Percentiles rank a stretch among this genome's conserved stretches.
Evolutionary conservation across 2,888 invertebrate species (phyloP).

Genomic region (Megamerina dolium): DNA sequence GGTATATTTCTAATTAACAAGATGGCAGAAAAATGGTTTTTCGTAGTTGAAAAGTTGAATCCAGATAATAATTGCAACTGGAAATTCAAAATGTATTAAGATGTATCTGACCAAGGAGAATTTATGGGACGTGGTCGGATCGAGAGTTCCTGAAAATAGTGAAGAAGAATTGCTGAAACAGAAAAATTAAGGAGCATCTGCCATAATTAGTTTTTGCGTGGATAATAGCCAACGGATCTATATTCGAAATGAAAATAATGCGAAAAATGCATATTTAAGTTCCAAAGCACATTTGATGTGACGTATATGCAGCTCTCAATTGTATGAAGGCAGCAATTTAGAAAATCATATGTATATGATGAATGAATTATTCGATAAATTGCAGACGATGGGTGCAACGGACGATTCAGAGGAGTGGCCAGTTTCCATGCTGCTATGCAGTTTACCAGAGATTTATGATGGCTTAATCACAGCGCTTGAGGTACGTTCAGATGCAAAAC

Average conservation of each 20-base stretch:
- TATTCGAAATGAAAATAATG: slow-evolving; percentile 4
- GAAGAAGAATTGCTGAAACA: too few relatives aligned
- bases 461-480: slow-evolving; percentile 4
- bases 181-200: slow-evolving; percentile 6
- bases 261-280: slow-evolving; percentile 7
- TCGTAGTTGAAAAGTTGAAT: too few relatives aligned
- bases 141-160: too few relatives aligned
- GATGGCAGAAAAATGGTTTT: too few relatives aligned
- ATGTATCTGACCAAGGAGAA: too few relatives aligned
- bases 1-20: too few relatives aligned
- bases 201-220: slow-evolving; percentile 6
- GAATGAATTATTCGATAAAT: too few relatives aligned
- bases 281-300: slow-evolving; percentile 5
- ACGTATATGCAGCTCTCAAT: slow-evolving; percentile 5
- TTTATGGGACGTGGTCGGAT: too few relatives aligned
- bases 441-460: slow-evolving; percentile 1
- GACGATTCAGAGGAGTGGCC: slow-evolving; percentile 5
- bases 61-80: too few relatives aligned
- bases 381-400: too few relatives aligned
- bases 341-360: slow-evolving; percentile 4
- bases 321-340: slow-evolving; percentile 5
- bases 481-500: not conserved
- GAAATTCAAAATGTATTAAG: too few relatives aligned
- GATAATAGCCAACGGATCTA: slow-evolving; percentile 7
- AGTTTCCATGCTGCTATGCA: slow-evolving; percentile 8